Conservation (phyloP, 1,140 invertebrate species). For the Ceratina calcarata region DNA sequence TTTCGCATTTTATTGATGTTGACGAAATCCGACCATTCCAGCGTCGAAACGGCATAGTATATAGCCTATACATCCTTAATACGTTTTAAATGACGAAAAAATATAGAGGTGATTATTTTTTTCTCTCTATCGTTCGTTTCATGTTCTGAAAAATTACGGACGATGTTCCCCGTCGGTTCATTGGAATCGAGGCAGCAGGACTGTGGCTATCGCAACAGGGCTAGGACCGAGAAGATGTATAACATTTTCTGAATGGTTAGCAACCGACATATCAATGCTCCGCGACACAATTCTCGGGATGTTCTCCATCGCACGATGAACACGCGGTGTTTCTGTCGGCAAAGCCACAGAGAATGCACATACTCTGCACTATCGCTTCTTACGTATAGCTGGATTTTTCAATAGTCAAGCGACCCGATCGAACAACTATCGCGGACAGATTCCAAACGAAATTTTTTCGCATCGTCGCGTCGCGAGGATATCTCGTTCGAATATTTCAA, state of each 20-base stretch:
- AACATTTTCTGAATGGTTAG: conserved; percentile 48
- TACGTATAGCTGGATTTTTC: neutral
- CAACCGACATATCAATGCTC: neutral
- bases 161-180: neutral
- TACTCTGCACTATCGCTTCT: neutral
- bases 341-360: neutral
- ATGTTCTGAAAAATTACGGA: conserved; percentile 32
- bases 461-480: neutral
- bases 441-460: too few relatives aligned
- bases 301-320: neutral
- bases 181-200: conserved; percentile 24
- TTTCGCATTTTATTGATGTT: too few relatives aligned
- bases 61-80: too few relatives aligned
- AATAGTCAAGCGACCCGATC: neutral
- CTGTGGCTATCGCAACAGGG: conserved; percentile 10
- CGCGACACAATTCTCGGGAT: conserved; percentile 29
- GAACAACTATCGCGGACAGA: neutral
- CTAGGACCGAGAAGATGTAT: conserved; percentile 21
- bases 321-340: neutral
- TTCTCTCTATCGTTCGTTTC: neutral
- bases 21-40: too few relatives aligned
- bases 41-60: too few relatives aligned
- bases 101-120: neutral
- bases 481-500: neutral
- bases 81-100: neutral